Evolutionary conservation across 2,113 vertebrate genomes (phyloP).

Genomic region (Delphinapterus leucas): DNA sequence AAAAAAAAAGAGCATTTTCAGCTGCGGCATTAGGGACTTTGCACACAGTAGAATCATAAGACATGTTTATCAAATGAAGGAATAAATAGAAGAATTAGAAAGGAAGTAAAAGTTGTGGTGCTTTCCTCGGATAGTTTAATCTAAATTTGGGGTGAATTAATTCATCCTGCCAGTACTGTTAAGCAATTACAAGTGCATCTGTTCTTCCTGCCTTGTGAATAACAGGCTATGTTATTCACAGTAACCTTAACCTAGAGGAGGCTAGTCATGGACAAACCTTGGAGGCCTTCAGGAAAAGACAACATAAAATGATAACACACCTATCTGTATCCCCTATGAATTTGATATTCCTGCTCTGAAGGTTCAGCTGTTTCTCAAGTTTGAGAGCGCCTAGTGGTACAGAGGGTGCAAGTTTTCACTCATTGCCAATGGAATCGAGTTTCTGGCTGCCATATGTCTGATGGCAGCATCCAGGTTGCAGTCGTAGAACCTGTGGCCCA

Average conservation of each 20-base stretch:
- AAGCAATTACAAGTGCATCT: background rate
- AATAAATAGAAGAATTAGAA: slow-evolving; percentile 7
- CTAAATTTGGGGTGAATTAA: background rate
- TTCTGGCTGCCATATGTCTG: background rate
- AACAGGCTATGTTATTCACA: background rate
- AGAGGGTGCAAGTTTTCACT: background rate
- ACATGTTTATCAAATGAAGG: background rate
- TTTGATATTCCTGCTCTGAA: background rate
- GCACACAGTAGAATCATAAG: background rate
- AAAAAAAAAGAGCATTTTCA: background rate
- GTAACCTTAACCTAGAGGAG: background rate
- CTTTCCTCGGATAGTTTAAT: slow-evolving; percentile 11
- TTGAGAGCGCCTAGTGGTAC: background rate
- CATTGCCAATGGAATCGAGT: background rate
- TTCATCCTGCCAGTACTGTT: background rate
- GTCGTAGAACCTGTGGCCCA: background rate
- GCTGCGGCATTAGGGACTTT: background rate
- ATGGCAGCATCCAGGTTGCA: background rate
- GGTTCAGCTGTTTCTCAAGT: background rate
- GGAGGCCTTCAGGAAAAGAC: background rate
- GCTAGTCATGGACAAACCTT: background rate
- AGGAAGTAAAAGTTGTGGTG: background rate
- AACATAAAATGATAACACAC: background rate
- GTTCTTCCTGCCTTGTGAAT: background rate
- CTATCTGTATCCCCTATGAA: background rate